A percentile compares a stretch with the other conserved stretches of the same genome.
These are phyloP conservation scores for Burhinus bistriatus DNA, from an alignment of 2,113 vertebrate genomes.

Conservation along the genomic window DNA sequence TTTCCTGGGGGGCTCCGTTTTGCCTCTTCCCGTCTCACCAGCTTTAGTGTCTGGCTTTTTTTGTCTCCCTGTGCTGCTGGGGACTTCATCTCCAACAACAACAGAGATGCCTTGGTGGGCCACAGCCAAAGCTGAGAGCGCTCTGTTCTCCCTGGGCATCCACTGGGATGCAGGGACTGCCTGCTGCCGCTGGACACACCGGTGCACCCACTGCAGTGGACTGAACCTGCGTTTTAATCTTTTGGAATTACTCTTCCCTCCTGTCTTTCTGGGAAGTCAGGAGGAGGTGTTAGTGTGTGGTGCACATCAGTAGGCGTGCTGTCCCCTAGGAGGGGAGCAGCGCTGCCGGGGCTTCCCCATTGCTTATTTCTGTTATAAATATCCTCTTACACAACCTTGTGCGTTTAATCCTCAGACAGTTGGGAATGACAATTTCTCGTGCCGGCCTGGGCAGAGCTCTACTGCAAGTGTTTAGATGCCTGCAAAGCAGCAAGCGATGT, in stretches of 20 bases:
- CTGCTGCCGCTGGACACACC: not conserved
- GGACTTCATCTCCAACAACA: not conserved
- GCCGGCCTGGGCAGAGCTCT: not conserved
- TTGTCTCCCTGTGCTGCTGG: not conserved
- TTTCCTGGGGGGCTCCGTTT: not conserved
- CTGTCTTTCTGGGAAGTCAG: not conserved
- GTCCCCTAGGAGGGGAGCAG: not conserved
- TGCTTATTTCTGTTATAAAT: not conserved
- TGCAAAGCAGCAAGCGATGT: not conserved
- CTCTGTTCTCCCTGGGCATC: rapidly evolving
- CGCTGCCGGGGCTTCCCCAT: not conserved
- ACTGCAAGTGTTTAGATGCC: not conserved
- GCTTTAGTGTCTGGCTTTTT: not conserved
- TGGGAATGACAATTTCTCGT: not conserved
- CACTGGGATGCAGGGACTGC: rapidly evolving
- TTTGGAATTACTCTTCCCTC: not conserved
- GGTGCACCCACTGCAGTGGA: not conserved
- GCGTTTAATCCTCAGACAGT: not conserved
- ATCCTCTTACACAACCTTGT: not conserved
- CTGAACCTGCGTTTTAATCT: not conserved
- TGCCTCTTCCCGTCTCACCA: not conserved
- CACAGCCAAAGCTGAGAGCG: rapidly evolving
- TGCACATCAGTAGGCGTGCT: not conserved
- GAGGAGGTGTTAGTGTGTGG: rapidly evolving
- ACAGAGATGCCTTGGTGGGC: not conserved